Conservation (phyloP, 64 coral and sea anemone genomes). For the Cladopsammia gracilis region DNA sequence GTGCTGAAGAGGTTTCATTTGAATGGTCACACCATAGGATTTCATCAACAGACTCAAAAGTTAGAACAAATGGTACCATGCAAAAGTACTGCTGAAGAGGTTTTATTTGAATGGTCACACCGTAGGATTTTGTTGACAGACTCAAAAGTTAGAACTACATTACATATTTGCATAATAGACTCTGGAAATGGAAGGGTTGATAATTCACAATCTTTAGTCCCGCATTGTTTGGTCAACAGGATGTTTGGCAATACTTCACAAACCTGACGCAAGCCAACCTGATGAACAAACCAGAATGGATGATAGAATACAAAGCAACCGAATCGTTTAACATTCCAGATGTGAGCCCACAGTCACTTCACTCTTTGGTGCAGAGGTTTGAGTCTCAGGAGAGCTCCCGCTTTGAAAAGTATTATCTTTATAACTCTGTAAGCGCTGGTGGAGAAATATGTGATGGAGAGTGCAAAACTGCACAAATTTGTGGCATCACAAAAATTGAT, state of each 20-base stretch:
- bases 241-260: constrained; percentile 73
- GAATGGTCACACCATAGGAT: no score
- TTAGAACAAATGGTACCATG: no score
- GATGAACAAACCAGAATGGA: constrained; percentile 57
- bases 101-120: no score
- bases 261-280: constrained; percentile 73
- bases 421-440: constrained; percentile 69
- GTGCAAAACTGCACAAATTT: constrained; percentile 69
- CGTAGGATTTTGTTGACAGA: no score
- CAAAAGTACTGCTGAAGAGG: no score
- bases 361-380: constrained; percentile 52
- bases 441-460: constrained; percentile 26
- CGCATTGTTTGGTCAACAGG: constrained; percentile 11
- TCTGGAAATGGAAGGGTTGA: no score
- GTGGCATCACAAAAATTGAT: constrained; percentile 68
- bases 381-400: not conserved
- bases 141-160: no score
- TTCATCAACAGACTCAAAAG: no score
- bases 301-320: constrained; percentile 70
- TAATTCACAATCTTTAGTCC: not conserved
- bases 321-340: constrained; percentile 47
- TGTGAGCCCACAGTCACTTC: constrained; percentile 50
- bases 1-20: no score
- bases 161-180: no score
- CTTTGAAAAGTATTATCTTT: constrained; percentile 71